Evolutionary conservation across 2,797 vertebrate species (phyloP).

Genomic region (Phaenicophaeus curvirostris): DNA sequence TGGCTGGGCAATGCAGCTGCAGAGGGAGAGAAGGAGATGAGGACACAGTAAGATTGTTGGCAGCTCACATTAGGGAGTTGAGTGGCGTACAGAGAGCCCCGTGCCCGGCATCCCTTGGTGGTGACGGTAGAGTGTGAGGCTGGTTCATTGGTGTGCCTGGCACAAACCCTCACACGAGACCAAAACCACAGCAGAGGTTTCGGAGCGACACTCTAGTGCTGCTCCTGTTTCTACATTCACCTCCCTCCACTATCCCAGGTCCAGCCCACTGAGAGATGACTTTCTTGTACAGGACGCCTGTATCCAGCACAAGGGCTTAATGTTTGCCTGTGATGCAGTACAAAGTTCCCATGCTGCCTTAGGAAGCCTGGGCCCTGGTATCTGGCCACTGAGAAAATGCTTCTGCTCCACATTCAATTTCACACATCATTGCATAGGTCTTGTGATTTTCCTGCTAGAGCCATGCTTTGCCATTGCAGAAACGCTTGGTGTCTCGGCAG

Average conservation of each 20-base stretch:
- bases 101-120: background rate
- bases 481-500: background rate
- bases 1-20: accelerated
- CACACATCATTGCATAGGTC: constrained; percentile 12
- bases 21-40: background rate
- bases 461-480: background rate
- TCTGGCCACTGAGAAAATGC: constrained; percentile 27
- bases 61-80: accelerated
- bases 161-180: background rate
- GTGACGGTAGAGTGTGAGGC: accelerated
- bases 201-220: accelerated
- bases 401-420: constrained; percentile 51
- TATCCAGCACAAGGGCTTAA: background rate
- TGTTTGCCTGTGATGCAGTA: background rate
- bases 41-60: background rate
- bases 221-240: background rate
- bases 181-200: background rate
- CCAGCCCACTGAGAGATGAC: background rate
- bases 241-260: background rate
- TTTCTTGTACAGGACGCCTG: background rate
- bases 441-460: constrained; percentile 38
- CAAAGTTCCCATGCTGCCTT: background rate
- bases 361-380: background rate
- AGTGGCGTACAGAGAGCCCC: accelerated
- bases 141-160: accelerated